Conservation (phyloP, 2,113 vertebrate species). For the Struthio camelus region DNA sequence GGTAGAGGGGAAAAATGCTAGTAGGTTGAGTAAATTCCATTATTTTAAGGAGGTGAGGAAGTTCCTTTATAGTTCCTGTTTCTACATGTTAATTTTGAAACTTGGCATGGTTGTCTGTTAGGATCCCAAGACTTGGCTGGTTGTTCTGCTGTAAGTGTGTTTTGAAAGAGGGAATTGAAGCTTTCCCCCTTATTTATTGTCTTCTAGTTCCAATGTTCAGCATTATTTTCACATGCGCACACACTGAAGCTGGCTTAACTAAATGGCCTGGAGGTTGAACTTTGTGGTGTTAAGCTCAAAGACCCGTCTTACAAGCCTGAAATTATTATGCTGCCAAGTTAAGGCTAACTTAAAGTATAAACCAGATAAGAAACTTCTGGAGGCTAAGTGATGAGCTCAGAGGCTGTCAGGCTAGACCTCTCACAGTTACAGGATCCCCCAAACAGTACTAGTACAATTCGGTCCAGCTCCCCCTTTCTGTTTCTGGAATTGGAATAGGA, state of each 20-base stretch:
- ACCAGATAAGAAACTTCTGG: slow-evolving; percentile 24
- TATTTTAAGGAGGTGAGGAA: neutral
- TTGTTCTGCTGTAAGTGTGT: neutral
- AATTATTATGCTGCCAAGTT: neutral
- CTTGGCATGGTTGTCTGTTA: neutral
- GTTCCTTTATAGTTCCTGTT: neutral
- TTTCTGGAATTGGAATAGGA: neutral
- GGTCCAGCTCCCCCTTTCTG: neutral
- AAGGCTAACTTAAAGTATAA: neutral
- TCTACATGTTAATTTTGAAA: neutral
- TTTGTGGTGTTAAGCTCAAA: rapidly evolving
- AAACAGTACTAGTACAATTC: rapidly evolving
- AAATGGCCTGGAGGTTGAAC: neutral
- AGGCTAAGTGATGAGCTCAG: neutral
- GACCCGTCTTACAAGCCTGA: neutral
- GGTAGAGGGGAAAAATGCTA: neutral
- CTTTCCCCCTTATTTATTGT: neutral
- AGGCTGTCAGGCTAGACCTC: neutral
- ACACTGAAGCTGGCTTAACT: neutral
- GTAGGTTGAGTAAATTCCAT: neutral
- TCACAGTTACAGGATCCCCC: neutral
- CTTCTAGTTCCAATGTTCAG: neutral
- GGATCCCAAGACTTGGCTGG: neutral
- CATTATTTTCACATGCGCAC: neutral
- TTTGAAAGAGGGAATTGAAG: neutral